Base-by-base conservation (phyloP, 2,888 invertebrate genomes). In the Macropis europaea region DNA sequence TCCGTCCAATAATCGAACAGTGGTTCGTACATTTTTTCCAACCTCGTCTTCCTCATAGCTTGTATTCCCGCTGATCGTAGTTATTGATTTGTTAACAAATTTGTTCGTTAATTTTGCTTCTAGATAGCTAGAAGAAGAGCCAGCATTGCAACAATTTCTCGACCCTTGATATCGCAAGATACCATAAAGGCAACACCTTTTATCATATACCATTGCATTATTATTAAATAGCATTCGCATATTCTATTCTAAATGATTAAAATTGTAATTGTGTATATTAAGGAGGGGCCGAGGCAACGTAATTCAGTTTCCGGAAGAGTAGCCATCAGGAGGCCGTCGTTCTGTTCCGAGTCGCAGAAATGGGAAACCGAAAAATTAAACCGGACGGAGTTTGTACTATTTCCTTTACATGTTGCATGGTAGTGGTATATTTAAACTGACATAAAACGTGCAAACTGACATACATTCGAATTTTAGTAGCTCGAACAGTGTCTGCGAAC, bases 81-180 rank as follows among this genome's bases (percentile, higher is more conserved):
- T n/a, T n/a, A 9, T 36, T 42, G 9, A 19, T 52, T 28, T 7
- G 30, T 38, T 19, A 5, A 22, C 50, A 26, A 38, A 30, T 45
- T 47, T 17, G 6, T 32, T 34, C 6, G 42, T 42, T 17, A n/a
- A 57, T 30, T 74, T 52, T 77, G 80, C 83, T 87, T 87, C 62
- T 84, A 90, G 84, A 88, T 90, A 70, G 89, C 90, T 79, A 90
- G 87, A 81, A 89, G 92, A 82, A 88, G 92, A 77, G 92, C 92
- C 54, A 92, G 92, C 81, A 91, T 92, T 69, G 92, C 92, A 5
- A 91, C 91, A 54, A 90, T 92, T 71, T 90, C 91, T 17, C 90
- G 91, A 79, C 90, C 90, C 26, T 87, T 90, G 62, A 84, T 63
- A 62, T 76, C 82, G 22, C 87, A 84, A 72, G 89, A 88, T 42